A percentile compares a stretch with the other conserved stretches of the same genome.
phyloP scores from a whole-genome alignment of 2,113 vertebrate species.

The Podarcis raffonei region DNA sequence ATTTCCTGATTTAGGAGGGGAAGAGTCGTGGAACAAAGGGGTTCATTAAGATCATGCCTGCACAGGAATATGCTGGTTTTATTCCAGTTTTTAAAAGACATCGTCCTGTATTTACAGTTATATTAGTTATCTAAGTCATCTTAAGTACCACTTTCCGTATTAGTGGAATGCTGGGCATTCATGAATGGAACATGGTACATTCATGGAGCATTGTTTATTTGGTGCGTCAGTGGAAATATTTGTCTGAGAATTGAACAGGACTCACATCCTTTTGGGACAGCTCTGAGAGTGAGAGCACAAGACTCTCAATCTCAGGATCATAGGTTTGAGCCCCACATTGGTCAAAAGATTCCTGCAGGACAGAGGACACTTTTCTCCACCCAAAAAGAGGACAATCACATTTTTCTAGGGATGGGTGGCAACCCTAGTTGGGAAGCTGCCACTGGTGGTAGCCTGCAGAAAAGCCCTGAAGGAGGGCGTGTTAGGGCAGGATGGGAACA shows the following conservation, averaged over 20 bases:
- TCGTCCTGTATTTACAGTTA: not conserved
- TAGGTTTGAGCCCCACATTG: too few species aligned
- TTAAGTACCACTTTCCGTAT: not conserved
- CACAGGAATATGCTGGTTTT: not conserved
- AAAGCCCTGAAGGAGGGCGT: too few species aligned
- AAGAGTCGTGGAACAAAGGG: not conserved
- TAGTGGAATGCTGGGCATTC: not conserved
- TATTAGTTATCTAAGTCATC: not conserved
- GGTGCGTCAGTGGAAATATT: not conserved
- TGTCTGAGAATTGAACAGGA: not conserved
- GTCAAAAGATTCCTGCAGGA: too few species aligned
- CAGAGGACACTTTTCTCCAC: too few species aligned
- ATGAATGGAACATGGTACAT: not conserved
- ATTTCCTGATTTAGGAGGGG: not conserved
- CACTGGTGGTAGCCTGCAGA: too few species aligned
- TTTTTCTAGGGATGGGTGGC: too few species aligned
- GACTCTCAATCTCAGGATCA: too few species aligned
- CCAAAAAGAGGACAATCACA: too few species aligned
- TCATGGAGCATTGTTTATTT: not conserved
- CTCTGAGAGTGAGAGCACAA: too few species aligned
- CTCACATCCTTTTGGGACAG: not conserved
- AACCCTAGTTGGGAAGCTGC: too few species aligned
- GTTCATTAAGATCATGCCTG: not conserved
- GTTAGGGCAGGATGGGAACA: too few species aligned
- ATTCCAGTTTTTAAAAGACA: not conserved